Evolutionary conservation across 2,888 invertebrate species (phyloP).

Genomic region (Entomobrya proxima): DNA sequence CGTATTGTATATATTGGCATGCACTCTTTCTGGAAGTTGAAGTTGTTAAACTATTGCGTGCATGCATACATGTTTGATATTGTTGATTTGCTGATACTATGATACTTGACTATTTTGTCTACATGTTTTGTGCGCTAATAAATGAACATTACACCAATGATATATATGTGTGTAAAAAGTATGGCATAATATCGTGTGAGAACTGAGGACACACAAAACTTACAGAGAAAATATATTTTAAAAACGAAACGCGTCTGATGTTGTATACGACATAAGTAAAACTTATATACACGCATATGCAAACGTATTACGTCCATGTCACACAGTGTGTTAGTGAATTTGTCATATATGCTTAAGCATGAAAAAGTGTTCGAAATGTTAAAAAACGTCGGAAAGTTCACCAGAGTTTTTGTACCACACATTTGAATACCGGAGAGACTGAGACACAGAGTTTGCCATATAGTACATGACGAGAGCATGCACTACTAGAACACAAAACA

Average conservation of each 20-base stretch:
- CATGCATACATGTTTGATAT: not conserved
- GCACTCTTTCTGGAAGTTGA: conserved; percentile 8
- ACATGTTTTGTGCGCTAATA: not conserved
- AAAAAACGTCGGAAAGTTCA: not conserved
- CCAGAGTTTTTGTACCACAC: not conserved
- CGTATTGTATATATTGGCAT: conserved; percentile 15
- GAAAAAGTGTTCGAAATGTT: conserved; percentile 6
- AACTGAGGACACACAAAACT: not conserved
- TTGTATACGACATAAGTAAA: conserved; percentile 9
- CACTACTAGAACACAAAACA: conserved; percentile 7
- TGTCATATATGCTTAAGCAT: conserved; percentile 18
- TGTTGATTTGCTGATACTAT: conserved; percentile 24
- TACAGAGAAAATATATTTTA: not conserved
- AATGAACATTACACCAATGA: not conserved
- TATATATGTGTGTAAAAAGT: not conserved
- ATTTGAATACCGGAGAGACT: not conserved
- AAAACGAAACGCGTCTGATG: not conserved
- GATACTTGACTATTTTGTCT: not conserved
- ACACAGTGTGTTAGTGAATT: conserved; percentile 33
- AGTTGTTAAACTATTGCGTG: conserved; percentile 4
- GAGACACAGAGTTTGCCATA: too few relatives aligned
- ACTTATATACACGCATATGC: not conserved
- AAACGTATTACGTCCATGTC: not conserved
- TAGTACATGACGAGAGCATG: too few relatives aligned
- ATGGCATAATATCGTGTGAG: not conserved